Percentiles rank a stretch among this genome's conserved stretches.
Conservation (phyloP, 2,113 vertebrate genomes). For the Psilopogon haemacephalus region DNA sequence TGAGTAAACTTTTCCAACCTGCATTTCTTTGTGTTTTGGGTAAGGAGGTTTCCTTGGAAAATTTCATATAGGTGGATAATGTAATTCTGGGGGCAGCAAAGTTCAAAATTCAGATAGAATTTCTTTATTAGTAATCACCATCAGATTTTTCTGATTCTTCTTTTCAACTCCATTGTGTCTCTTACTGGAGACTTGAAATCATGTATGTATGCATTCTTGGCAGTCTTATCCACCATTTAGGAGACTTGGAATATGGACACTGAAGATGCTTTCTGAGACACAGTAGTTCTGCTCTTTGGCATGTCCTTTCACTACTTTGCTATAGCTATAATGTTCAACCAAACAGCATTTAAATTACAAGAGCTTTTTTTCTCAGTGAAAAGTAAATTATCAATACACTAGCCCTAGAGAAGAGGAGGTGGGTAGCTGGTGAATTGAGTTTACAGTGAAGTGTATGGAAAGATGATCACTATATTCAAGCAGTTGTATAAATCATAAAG, state of each 20-base stretch:
- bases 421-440: neutral
- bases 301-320: neutral
- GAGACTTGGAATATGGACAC: neutral
- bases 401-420: neutral
- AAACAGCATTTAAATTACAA: neutral
- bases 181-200: neutral
- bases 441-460: neutral
- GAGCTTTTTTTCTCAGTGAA: neutral
- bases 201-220: neutral
- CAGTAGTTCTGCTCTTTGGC: neutral
- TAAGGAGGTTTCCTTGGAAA: neutral
- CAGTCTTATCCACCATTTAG: neutral
- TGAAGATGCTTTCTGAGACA: neutral
- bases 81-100: neutral
- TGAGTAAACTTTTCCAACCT: neutral
- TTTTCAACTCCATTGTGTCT: fast-evolving
- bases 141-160: neutral
- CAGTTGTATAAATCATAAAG: neutral
- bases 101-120: neutral
- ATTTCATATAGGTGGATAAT: neutral
- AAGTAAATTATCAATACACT: neutral
- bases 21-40: neutral
- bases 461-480: neutral
- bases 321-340: neutral
- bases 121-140: neutral